Percentiles rank a stretch among this genome's conserved stretches.
These are phyloP conservation scores for Drosophila ananassae DNA, from an alignment of 1,140 invertebrate species.

Conservation along the genomic window DNA sequence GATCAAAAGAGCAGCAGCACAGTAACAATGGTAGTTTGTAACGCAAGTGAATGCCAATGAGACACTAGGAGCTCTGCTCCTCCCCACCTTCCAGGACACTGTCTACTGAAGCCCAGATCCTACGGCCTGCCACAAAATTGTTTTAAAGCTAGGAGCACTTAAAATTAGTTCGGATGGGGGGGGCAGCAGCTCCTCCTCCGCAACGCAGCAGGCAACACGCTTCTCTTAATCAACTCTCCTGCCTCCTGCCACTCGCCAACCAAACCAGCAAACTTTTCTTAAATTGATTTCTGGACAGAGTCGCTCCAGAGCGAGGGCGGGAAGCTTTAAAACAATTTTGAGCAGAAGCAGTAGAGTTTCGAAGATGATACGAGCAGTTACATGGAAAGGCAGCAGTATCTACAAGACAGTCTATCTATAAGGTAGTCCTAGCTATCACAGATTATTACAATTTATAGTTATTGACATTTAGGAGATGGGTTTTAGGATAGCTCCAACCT, in stretches of 20 bases:
- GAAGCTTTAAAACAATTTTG: constrained; percentile 82
- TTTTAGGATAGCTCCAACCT: constrained; percentile 43
- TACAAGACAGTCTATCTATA: background rate
- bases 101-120: constrained; percentile 36
- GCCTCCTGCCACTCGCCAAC: constrained; percentile 33
- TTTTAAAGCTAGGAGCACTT: constrained; percentile 73
- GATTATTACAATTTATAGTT: background rate
- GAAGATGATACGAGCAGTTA: constrained; percentile 28
- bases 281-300: constrained; percentile 18
- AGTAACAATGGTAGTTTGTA: constrained; percentile 2
- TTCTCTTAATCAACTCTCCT: constrained; percentile 32
- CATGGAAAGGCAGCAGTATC: constrained; percentile 12
- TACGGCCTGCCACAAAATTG: constrained; percentile 57
- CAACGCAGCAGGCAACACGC: constrained; percentile 71
- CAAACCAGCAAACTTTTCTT: constrained; percentile 66
- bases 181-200: background rate
- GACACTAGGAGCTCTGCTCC: constrained; percentile 46
- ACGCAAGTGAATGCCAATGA: constrained; percentile 78
- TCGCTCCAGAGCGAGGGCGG: constrained; percentile 17
- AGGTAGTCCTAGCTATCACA: no score
- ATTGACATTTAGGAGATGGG: constrained; percentile 28
- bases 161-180: constrained; percentile 16
- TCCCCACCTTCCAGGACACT: background rate
- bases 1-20: constrained; percentile 48
- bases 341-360: constrained; percentile 38